Conservation (phyloP, 2,888 invertebrate species). For the Dorcus parallelipipedus region DNA sequence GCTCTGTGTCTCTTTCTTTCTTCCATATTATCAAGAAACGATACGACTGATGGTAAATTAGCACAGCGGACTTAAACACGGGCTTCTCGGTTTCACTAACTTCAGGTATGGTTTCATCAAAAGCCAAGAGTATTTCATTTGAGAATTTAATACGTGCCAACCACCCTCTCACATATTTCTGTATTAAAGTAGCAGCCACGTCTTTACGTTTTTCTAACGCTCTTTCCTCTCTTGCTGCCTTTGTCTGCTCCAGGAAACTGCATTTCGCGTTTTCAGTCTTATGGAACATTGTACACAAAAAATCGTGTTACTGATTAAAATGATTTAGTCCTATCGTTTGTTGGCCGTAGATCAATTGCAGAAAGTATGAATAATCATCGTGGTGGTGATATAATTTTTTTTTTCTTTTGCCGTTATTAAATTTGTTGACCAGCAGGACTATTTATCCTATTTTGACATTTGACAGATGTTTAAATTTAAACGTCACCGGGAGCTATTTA, state of each 20-base stretch:
- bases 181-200: slow-evolving; percentile 69
- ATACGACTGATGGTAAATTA: slow-evolving; percentile 68
- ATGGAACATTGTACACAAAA: slow-evolving; percentile 54
- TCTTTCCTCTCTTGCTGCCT: slow-evolving; percentile 85
- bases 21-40: slow-evolving; percentile 64
- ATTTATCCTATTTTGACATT: too few relatives aligned
- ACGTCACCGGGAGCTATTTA: too few relatives aligned
- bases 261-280: slow-evolving; percentile 66
- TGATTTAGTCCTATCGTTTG: too few relatives aligned
- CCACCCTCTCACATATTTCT: slow-evolving; percentile 74
- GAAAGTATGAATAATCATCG: too few relatives aligned
- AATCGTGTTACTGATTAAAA: too few relatives aligned
- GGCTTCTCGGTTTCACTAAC: slow-evolving; percentile 51
- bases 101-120: slow-evolving; percentile 67
- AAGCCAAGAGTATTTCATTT: slow-evolving; percentile 65
- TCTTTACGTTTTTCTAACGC: slow-evolving; percentile 81
- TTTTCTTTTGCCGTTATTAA: too few relatives aligned
- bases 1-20: slow-evolving; percentile 64
- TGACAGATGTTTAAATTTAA: too few relatives aligned
- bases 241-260: slow-evolving; percentile 83
- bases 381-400: too few relatives aligned
- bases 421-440: too few relatives aligned
- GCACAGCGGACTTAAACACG: slow-evolving; percentile 64
- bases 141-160: slow-evolving; percentile 64
- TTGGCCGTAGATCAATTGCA: too few relatives aligned